Base-by-base conservation (phyloP, 2,888 invertebrate genomes). In the Caenorhabditis zanzibari region DNA sequence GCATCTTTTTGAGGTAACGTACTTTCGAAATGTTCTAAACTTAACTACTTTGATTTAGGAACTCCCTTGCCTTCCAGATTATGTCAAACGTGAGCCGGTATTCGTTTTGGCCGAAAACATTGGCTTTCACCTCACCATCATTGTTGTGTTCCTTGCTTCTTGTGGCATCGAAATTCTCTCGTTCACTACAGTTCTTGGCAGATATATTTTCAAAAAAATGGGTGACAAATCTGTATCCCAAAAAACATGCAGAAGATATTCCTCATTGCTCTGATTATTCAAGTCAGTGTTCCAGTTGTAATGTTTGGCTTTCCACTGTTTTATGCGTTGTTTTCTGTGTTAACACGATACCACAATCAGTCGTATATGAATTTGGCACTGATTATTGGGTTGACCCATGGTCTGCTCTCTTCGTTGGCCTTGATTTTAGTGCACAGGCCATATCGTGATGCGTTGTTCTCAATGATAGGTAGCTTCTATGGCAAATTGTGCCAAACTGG, bases 391-490 rank as follows among this genome's bases (percentile, higher is more conserved):
- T 28, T 35, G 2, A n/a, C 10, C 5, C 64, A 64, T 28, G 64
- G 64, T 1, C n/a, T 64, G 2, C 24, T 64, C 16, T 64, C 64
- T 19, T 22, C 64, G 7, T 9, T 64, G 9, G 28, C 44, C 3
- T 28, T 64, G 47, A 26, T 64, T n/a, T 47, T 64, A 6, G 44
- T 64, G 2, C 64, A 64, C 44, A 16, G 28, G 6, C 64, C 64
- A 16, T 64, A 64, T 47, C 44, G 64, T 10, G 47, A 64, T 4
- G 32, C 66, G 24, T 52, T 66, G 14, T 61, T 61, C 12, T 10
- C 41, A 14, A 41, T 41, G 41, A 10, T 41, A 2, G 41, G 41
- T 32, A 32, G 4, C 4, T 32, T 32, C 7, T 7, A 32, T 32
- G 7, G 32, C n/a, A n/a, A n/a, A n/a, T n/a, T n/a, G n/a, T n/a